Evolutionary conservation across 2,888 invertebrate species (phyloP), one percentile per base, ranked within the genome.

Genomic region (Tenthredo scrophulariae): DNA sequence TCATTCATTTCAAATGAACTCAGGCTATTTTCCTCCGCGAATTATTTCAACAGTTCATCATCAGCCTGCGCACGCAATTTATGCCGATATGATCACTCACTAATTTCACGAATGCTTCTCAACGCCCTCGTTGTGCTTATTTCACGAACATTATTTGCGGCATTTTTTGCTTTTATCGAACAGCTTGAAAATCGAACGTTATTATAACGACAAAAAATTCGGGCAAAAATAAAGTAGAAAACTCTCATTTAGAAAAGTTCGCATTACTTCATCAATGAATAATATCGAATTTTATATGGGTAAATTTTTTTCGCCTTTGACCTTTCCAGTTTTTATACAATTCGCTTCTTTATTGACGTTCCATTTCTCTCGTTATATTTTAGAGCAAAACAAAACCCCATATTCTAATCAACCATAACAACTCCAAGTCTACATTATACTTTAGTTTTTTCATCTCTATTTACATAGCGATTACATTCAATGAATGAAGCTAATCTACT

Each of bases 81-180:
- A 26, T 10, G 7, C 33, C 18, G 13, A 0, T 33, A 33, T 18
- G 33, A 33, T 67, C 67, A 33, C 15, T 67, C 67, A 4, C 1
- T 18, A 33, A 33, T 33, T 67, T 67, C 33, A n/a, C 6, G 6
- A 67, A 29, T 18, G 29, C 67, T 67, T 4, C 33, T n/a, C 54
- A 26, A 67, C 67, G 33, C 67, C 67, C 33, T 67, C 67, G 67
- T 67, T 67, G 67, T 67, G 15, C 15, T 67, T 33, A 67, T 67
- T 67, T 33, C 67, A 29, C 67, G 4, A 67, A 67, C 67, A 67
- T 67, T 67, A 5, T 15, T 26, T 29, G 15, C 15, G 67, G 33
- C 15, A 67, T 67, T 29, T 67, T 67, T 67, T 7, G 18, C 18
- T 1, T 3, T 15, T 67, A 33, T 26, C 1, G 18, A 33, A 67